Evolutionary conservation across 2,797 vertebrate genomes (phyloP), one percentile per base, ranked within the genome.

Genomic region (Perodicticus potto): DNA sequence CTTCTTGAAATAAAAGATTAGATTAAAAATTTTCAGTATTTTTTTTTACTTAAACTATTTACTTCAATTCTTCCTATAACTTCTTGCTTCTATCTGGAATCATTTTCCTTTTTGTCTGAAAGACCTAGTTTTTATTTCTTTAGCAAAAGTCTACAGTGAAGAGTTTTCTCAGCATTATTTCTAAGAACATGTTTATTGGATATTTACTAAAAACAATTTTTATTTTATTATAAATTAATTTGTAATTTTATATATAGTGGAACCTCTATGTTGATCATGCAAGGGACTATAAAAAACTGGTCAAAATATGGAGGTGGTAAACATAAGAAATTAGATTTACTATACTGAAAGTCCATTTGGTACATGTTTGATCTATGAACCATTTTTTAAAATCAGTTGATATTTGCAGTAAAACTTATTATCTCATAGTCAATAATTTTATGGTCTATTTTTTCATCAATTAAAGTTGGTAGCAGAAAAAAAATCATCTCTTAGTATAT

Each of bases 331-430:
- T 49, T 49, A 49, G 45, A 49, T 49, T 49, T 49, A 49, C 45
- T 49, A 49, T 49, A 10, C 10, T 49, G 2, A 10, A 49, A 49
- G 45, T 49, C 45, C 45, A 49, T 49, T 10, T 49, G 45, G 45
- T 49, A 49, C 45, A 49, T 49, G 10, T 13, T 11, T 49, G 45
- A 49, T n/a, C n/a, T n/a, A n/a, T n/a, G 17, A 40, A 40, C 40
- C 5, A 40, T 40, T 40, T 19, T n/a, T 53, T 45, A 40, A 16
- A 69, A 61, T 69, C 77, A 37, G 10, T 91, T 98, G 97, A 98
- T 96, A 94, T 97, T 98, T 89, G 95, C 93, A 98, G 97, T 91
- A 59, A 93, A 97, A 97, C 96, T 97, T 96, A 97, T 98, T 96
- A 97, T 97, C 94, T 98, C 97, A 98, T 95, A 95, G 89, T 90